Evolutionary conservation across 53 echinoderm and acorn worm genomes (phyloP), one percentile per base, ranked within the genome.

Genomic region (Echinometra lucunter): DNA sequence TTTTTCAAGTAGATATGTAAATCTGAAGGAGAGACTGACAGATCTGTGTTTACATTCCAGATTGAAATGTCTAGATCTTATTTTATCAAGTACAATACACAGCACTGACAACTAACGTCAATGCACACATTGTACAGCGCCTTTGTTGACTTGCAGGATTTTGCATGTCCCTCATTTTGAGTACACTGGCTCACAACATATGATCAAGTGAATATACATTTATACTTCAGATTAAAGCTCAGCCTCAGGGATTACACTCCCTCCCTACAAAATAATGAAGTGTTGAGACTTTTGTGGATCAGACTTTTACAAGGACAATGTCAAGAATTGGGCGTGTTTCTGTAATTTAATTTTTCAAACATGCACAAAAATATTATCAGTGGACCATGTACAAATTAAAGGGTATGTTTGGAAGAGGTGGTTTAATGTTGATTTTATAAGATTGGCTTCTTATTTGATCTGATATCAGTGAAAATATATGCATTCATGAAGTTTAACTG

Each of bases 171-270:
- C 85, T 85, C 85, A 27, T 19, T 80, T 74, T n/a, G 17, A 32
- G 74, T 74, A 81, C 44, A 81, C 81, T 19, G 81, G 81, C 15
- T 81, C 44, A 44, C 32, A 32, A 74, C 35, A 81, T 85, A 85
- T 85, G n/a, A 49, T 28, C 49, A 12, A 2, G 49, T 42, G 45
- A 49, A 85, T 47, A 42, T 2, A 85, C 49, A 85, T 49, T 85
- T 85, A 85, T 47, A n/a, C 12, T 85, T 47, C 12, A 19, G 85
- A 85, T 85, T 85, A 85, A 85, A 85, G 49, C 28, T n/a, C n/a
- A 12, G 12, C 28, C 28, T n/a, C n/a, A 12, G 12, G 78, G 49
- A 85, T 81, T 85, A 85, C 12, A 11, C 12, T n/a, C 49, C n/a
- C n/a, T 45, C 47, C 25, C 83, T 83, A 9, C 21, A n/a, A 83